Percentiles rank a stretch among this genome's conserved stretches.
Conservation (phyloP, 2,888 invertebrate genomes). For the Apamea crenata region DNA sequence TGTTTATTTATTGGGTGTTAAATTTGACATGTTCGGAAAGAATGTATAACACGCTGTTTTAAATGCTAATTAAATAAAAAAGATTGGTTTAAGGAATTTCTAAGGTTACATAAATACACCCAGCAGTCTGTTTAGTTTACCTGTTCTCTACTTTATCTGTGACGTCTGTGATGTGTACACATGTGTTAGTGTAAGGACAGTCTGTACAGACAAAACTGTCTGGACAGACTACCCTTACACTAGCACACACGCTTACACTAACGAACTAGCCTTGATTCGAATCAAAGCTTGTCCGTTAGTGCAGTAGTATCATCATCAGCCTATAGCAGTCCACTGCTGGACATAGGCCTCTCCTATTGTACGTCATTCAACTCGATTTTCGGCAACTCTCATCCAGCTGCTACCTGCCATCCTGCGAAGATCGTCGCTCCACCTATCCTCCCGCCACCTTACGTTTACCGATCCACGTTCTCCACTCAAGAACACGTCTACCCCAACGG, state of each 20-base stretch:
- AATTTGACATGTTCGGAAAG: conserved; percentile 41
- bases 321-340: too few relatives aligned
- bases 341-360: too few relatives aligned
- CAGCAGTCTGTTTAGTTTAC: neutral
- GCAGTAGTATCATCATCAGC: too few relatives aligned
- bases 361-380: too few relatives aligned
- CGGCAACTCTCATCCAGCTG: too few relatives aligned
- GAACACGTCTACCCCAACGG: too few relatives aligned
- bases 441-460: too few relatives aligned
- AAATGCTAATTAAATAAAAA: neutral
- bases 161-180: neutral
- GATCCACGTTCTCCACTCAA: too few relatives aligned
- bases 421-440: too few relatives aligned
- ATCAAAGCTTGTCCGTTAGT: neutral
- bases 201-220: too few relatives aligned
- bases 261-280: neutral
- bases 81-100: neutral
- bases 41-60: neutral
- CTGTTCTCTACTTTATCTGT: neutral
- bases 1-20: conserved; percentile 61
- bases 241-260: neutral
- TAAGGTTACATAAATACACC: neutral
- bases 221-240: neutral
- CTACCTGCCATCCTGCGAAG: too few relatives aligned
- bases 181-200: too few relatives aligned